Conservation (phyloP, 1,140 invertebrate species). For the Brachionus koreanus region DNA sequence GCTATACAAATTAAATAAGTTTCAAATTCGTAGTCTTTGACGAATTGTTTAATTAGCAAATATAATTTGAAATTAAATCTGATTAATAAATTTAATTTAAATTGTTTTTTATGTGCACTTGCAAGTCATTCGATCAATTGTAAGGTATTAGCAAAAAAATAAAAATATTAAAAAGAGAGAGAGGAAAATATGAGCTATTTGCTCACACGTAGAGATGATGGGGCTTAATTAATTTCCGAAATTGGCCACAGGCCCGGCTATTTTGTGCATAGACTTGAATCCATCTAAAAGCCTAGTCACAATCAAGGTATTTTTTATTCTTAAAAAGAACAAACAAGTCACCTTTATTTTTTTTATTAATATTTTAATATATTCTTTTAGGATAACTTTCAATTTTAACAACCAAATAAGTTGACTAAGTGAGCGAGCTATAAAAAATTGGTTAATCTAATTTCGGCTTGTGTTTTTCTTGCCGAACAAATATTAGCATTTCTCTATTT, state of each 20-base stretch:
- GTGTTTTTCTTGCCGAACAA: constrained; percentile 29
- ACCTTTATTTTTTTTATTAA: constrained; percentile 39
- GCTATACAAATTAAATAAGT: neutral
- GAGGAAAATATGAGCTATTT: neutral
- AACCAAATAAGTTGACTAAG: neutral
- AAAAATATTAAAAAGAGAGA: neutral
- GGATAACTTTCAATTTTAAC: constrained; percentile 37
- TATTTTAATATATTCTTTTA: constrained; percentile 14
- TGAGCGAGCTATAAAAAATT: constrained; percentile 32
- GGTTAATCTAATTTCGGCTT: constrained; percentile 31
- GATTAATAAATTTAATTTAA: constrained; percentile 37
- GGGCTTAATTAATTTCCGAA: constrained; percentile 1
- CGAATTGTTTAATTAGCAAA: constrained; percentile 43
- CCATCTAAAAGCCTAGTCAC: neutral
- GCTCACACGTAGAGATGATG: neutral
- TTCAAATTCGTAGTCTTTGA: constrained; percentile 23
- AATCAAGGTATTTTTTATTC: neutral
- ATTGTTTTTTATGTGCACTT: neutral
- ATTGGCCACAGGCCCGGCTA: neutral
- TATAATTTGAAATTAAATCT: constrained; percentile 40
- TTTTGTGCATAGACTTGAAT: neutral
- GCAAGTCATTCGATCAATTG: constrained; percentile 26
- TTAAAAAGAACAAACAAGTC: neutral
- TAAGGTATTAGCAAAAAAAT: neutral
- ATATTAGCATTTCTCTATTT: constrained; percentile 28